Percentiles rank a stretch among this genome's conserved stretches.
phyloP scores from a whole-genome alignment of 2,888 invertebrate genomes.

The Melinaea menophilus region DNA sequence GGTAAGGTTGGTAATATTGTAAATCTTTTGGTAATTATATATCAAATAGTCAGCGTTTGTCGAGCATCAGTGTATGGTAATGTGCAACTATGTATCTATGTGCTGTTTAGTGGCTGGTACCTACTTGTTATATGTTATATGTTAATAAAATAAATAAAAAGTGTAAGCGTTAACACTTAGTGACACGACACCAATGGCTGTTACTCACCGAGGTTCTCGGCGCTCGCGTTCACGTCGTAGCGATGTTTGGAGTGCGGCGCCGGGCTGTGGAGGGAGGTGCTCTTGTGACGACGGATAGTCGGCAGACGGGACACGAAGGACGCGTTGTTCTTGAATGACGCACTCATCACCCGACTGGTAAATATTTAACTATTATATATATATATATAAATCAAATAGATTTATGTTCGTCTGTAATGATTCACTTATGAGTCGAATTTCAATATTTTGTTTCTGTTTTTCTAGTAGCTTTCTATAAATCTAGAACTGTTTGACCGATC shows the following conservation, averaged over 20 bases:
- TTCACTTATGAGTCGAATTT: no score
- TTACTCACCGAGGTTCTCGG: conserved; percentile 84
- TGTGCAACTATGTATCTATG: conserved; percentile 21
- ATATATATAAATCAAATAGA: no score
- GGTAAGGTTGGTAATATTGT: not conserved
- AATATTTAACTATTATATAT: conserved; percentile 26
- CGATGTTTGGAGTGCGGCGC: conserved; percentile 82
- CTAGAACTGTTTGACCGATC: no score
- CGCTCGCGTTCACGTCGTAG: conserved; percentile 84
- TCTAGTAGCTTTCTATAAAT: no score
- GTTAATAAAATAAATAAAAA: conserved; percentile 23
- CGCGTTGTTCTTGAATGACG: conserved; percentile 95
- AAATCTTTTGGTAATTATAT: not conserved
- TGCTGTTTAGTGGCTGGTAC: conserved; percentile 25
- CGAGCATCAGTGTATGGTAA: conserved; percentile 26
- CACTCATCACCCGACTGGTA: conserved; percentile 82
- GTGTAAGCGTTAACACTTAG: conserved; percentile 25
- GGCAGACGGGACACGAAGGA: conserved; percentile 95
- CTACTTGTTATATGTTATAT: conserved; percentile 28
- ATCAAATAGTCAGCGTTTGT: conserved; percentile 25
- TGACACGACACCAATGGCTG: conserved; percentile 25
- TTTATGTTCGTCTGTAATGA: no score
- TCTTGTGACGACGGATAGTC: conserved; percentile 89
- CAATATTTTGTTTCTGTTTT: no score
- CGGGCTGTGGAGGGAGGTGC: conserved; percentile 86